phyloP scores from a whole-genome alignment of 2,797 vertebrate genomes.

The Sus cebifrons region DNA sequence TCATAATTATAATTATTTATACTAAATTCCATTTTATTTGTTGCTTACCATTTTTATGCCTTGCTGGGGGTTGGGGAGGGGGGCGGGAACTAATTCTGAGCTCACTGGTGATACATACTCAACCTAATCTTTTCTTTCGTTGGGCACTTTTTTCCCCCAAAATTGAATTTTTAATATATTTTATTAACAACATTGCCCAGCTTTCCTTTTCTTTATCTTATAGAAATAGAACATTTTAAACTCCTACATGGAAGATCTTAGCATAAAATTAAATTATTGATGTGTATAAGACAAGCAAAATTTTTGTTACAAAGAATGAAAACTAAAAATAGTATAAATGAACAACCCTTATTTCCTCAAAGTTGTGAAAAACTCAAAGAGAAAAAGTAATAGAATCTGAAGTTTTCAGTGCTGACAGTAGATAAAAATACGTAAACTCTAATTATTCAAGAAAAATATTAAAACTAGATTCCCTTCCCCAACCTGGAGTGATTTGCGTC shows the following conservation, averaged over 20 bases:
- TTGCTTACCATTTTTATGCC: neutral
- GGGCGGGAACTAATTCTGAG: neutral
- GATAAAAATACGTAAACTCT: constrained; percentile 77
- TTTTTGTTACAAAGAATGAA: constrained; percentile 61
- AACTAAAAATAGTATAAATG: constrained; percentile 38
- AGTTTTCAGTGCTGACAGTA: constrained; percentile 73
- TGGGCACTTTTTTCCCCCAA: neutral
- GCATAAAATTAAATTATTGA: constrained; percentile 49
- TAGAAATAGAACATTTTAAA: neutral
- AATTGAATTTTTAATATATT: neutral
- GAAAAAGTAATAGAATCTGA: constrained; percentile 78
- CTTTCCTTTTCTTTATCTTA: constrained; percentile 41
- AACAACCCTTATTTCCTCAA: constrained; percentile 47
- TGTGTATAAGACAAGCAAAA: constrained; percentile 11
- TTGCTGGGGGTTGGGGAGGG: too few species aligned
- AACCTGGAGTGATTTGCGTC: constrained; percentile 75
- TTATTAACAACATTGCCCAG: neutral
- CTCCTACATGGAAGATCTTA: neutral
- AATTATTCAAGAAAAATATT: constrained; percentile 81
- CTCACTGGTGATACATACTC: neutral
- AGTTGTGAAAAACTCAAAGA: constrained; percentile 65
- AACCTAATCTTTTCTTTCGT: constrained; percentile 32
- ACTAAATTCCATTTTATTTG: neutral
- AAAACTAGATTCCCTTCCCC: constrained; percentile 78
- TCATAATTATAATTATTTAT: neutral